Base-by-base conservation (phyloP, 2,797 vertebrate genomes). In the Dipus sagitta region DNA sequence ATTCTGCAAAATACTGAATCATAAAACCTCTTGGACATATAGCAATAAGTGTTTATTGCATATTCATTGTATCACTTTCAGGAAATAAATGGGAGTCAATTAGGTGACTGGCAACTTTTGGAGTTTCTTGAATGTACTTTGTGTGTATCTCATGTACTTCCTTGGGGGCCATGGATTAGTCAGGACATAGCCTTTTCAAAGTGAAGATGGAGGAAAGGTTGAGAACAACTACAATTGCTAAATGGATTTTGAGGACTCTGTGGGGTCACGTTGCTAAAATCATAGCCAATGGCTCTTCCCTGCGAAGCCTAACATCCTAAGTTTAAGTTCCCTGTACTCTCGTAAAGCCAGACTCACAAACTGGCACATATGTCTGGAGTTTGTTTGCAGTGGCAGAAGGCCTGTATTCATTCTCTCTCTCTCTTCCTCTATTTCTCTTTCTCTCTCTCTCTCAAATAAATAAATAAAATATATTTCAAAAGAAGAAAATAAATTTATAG, bases 171-270 rank as follows among this genome's bases (percentile, higher is more conserved):
- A 11, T 42, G 52, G 42, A 89, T 67, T 75, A 79, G 32, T 65
- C 62, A 76, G 34, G 10, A 65, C 62, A 14, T 91, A 42, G 85
- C n/a, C 26, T 24, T 87, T 87, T 84, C 77, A 42, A n/a, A 77
- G 42, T 76, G 67, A 76, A 86, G 81, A 62, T 10, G 58, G 47
- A 32, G 88, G 47, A 32, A 72, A 87, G 72, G 86, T 86, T 23
- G 4, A 58, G 30, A 91, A n/a, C 52, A 75, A 76, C 67, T 67
- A 72, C 64, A 71, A 0, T 74, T 78, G 38, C 65, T 91, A 47
- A 94, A 20, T 86, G 64, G 3, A 67, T 60, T 83, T 93, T 70
- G 67, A 79, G 54, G 32, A 52, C 38, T 93, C 58, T 81, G 71
- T 60, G 83, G 24, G 67, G 20, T 92, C 71, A 38, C 2, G 12